Conservation (phyloP, 2,113 vertebrate species). For the Cyprinus carpio region DNA sequence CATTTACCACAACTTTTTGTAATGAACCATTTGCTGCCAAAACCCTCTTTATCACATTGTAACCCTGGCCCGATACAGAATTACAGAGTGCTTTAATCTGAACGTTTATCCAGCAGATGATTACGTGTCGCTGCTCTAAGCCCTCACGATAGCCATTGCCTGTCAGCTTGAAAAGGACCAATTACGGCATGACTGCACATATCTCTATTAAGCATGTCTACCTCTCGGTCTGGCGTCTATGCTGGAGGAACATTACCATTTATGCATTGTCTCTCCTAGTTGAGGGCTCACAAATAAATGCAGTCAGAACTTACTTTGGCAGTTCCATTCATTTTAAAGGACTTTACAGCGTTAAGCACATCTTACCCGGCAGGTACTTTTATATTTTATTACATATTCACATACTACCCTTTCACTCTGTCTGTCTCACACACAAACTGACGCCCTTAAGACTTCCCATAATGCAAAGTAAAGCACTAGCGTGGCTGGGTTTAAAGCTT, state of each 20-base stretch:
- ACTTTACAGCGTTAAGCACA: slow-evolving; percentile 69
- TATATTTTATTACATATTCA: slow-evolving; percentile 41
- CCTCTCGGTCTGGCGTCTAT: neutral
- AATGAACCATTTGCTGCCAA: slow-evolving; percentile 8
- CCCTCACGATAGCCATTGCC: neutral
- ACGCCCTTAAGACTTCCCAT: slow-evolving; percentile 27
- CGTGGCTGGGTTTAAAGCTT: slow-evolving; percentile 5
- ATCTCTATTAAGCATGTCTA: slow-evolving; percentile 1
- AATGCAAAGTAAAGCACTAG: slow-evolving; percentile 36
- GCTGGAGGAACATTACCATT: slow-evolving; percentile 15
- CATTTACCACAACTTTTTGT: neutral
- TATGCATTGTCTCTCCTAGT: slow-evolving; percentile 21
- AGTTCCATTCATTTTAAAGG: slow-evolving; percentile 70
- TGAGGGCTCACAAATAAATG: slow-evolving; percentile 49
- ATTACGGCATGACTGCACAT: neutral
- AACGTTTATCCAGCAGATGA: slow-evolving; percentile 20
- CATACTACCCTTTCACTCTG: slow-evolving; percentile 20
- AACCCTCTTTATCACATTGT: slow-evolving; percentile 33
- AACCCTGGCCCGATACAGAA: neutral
- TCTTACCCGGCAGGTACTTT: slow-evolving; percentile 63
- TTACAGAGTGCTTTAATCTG: neutral
- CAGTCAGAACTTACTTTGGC: slow-evolving; percentile 61
- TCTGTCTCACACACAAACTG: slow-evolving; percentile 29
- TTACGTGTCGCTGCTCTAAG: neutral
- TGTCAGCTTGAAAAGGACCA: neutral